Evolutionary conservation across 1,140 invertebrate genomes (phyloP).

Genomic region (Drosophila trapezifrons): DNA sequence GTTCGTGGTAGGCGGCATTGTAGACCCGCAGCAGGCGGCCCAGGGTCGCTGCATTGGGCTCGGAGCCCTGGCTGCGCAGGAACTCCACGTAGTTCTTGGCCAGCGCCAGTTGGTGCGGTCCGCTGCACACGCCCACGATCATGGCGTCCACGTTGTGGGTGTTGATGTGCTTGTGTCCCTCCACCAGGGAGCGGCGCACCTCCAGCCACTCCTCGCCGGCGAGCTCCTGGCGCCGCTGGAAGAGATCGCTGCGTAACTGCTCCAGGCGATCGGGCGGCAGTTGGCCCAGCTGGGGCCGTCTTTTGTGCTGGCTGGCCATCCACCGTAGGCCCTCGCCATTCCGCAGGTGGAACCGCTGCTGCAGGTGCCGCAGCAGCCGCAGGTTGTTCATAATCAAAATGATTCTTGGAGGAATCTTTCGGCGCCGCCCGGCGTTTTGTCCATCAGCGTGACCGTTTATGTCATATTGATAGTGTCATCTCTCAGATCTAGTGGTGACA

Average conservation of each 20-base stretch:
- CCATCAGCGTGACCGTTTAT: not conserved
- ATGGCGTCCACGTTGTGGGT: slow-evolving; percentile 86
- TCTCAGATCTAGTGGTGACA: no score
- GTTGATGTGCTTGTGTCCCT: slow-evolving; percentile 77
- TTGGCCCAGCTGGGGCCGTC: slow-evolving; percentile 36
- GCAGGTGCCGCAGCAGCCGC: slow-evolving; percentile 40
- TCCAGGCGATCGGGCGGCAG: slow-evolving; percentile 55
- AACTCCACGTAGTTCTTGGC: slow-evolving; percentile 86
- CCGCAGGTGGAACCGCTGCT: not conserved
- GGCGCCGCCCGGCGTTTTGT: not conserved
- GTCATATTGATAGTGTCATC: not conserved
- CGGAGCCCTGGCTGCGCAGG: slow-evolving; percentile 83
- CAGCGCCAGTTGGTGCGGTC: slow-evolving; percentile 82
- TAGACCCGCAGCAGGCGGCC: slow-evolving; percentile 86
- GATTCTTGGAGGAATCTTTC: not conserved
- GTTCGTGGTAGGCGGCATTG: slow-evolving; percentile 74
- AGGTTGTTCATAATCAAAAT: slow-evolving; percentile 51
- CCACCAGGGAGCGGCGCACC: slow-evolving; percentile 46
- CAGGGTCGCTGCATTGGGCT: slow-evolving; percentile 85
- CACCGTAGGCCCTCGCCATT: not conserved
- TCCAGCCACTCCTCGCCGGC: slow-evolving; percentile 57
- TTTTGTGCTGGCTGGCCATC: slow-evolving; percentile 60
- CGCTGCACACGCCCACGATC: slow-evolving; percentile 85
- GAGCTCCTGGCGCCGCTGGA: slow-evolving; percentile 37
- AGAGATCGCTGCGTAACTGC: slow-evolving; percentile 52